These are phyloP conservation scores for Karalla daura DNA, from an alignment of 2,797 vertebrate genomes.

Conservation along the genomic window DNA sequence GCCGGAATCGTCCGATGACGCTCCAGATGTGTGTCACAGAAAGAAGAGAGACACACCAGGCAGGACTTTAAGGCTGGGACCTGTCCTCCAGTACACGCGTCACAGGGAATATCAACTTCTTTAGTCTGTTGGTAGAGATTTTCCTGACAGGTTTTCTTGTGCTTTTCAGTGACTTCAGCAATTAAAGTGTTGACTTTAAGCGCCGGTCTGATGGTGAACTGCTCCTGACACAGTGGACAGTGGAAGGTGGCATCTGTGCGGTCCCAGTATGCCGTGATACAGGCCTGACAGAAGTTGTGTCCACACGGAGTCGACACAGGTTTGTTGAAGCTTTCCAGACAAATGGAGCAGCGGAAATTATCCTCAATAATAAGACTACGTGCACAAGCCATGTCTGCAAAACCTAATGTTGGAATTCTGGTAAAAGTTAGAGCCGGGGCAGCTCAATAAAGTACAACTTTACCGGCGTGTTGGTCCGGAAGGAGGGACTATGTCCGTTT, in stretches of 20 bases:
- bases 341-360: slow-evolving; percentile 60
- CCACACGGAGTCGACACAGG: slow-evolving; percentile 65
- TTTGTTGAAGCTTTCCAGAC: slow-evolving; percentile 61
- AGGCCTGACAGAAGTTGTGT: slow-evolving; percentile 66
- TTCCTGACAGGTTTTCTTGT: background rate
- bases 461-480: slow-evolving; percentile 25
- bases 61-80: slow-evolving; percentile 66
- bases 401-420: no score
- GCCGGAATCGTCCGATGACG: slow-evolving; percentile 54
- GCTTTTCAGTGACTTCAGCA: slow-evolving; percentile 29
- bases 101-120: slow-evolving; percentile 57
- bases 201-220: slow-evolving; percentile 28
- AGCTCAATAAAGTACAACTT: background rate
- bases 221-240: slow-evolving; percentile 64
- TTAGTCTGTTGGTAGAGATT: background rate
- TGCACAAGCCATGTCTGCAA: slow-evolving; percentile 57
- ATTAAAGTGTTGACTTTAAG: slow-evolving; percentile 61
- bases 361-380: slow-evolving; percentile 25
- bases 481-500: accelerated
- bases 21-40: slow-evolving; percentile 67
- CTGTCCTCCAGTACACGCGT: slow-evolving; percentile 41
- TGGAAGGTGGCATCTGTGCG: accelerated
- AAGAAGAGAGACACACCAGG: slow-evolving; percentile 70
- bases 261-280: slow-evolving; percentile 57
- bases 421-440: no score